Conservation (phyloP, 2,797 vertebrate genomes). For the Dermochelys coriacea region DNA sequence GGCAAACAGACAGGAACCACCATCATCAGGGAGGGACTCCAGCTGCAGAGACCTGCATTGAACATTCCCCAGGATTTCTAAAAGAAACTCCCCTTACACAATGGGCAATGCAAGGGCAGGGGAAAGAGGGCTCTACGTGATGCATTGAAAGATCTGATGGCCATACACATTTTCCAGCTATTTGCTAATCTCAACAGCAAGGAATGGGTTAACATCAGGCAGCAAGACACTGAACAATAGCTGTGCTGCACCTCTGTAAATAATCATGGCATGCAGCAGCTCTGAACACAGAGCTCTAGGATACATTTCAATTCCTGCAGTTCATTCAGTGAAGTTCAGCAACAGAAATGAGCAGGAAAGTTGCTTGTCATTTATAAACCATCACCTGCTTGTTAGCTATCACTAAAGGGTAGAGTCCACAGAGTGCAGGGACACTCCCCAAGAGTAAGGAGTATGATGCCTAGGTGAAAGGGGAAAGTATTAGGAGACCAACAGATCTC, state of each 20-base stretch:
- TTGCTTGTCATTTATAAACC: not conserved
- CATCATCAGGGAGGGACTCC: not conserved
- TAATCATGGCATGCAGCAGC: rapidly evolving
- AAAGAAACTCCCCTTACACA: not conserved
- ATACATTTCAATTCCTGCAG: not conserved
- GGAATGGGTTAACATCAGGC: not conserved
- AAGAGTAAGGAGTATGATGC: rapidly evolving
- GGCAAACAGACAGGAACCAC: not conserved
- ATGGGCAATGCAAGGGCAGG: not conserved
- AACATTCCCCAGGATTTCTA: not conserved
- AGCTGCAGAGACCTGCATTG: not conserved
- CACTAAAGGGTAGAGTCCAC: not conserved
- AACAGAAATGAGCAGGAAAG: not conserved
- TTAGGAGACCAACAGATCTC: rapidly evolving
- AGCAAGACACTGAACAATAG: not conserved
- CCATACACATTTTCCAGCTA: not conserved
- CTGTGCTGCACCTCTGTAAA: not conserved
- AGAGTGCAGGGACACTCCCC: not conserved
- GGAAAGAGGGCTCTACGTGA: not conserved
- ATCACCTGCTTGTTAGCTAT: not conserved
- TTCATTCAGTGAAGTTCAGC: not conserved
- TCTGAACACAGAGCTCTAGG: not conserved
- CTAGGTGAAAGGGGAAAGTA: not conserved
- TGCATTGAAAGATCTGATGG: not conserved
- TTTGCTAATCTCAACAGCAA: not conserved